A percentile compares a stretch with the other conserved stretches of the same genome.
These are phyloP conservation scores for Gasteruption jaculator DNA, from an alignment of 2,888 invertebrate species.

Conservation along the genomic window DNA sequence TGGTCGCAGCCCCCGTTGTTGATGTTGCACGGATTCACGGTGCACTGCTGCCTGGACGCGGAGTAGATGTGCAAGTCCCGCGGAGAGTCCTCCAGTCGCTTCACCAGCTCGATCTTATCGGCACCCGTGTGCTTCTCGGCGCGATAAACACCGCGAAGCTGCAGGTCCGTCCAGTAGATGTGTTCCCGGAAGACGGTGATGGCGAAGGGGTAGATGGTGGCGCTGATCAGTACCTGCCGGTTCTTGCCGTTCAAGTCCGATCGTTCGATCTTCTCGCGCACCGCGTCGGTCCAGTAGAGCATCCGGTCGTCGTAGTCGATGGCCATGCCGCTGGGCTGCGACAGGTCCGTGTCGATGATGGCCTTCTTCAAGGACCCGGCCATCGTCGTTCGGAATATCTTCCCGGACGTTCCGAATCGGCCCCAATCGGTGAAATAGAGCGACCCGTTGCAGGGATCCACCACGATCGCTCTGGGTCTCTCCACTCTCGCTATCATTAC, in stretches of 20 bases:
- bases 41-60: slow-evolving; percentile 72
- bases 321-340: slow-evolving; percentile 92
- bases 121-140: slow-evolving; percentile 97
- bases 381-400: slow-evolving; percentile 94
- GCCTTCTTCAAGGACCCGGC: slow-evolving; percentile 88
- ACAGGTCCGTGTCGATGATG: slow-evolving; percentile 84
- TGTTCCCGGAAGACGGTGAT: slow-evolving; percentile 85
- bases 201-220: slow-evolving; percentile 93
- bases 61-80: slow-evolving; percentile 89
- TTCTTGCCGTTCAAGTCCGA: slow-evolving; percentile 83
- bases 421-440: slow-evolving; percentile 97
- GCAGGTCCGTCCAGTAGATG: slow-evolving; percentile 96
- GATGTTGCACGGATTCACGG: slow-evolving; percentile 76
- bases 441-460: slow-evolving; percentile 95
- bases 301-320: slow-evolving; percentile 92
- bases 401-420: slow-evolving; percentile 85
- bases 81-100: slow-evolving; percentile 87
- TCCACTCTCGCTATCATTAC: slow-evolving; percentile 93
- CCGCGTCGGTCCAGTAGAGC: slow-evolving; percentile 97
- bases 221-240: slow-evolving; percentile 78
- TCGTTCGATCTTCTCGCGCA: slow-evolving; percentile 91
- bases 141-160: slow-evolving; percentile 87
- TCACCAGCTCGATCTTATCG: slow-evolving; percentile 90
- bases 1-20: slow-evolving; percentile 96
- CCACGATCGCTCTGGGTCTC: slow-evolving; percentile 88